A percentile compares a stretch with the other conserved stretches of the same genome.
Evolutionary conservation across 2,113 vertebrate species (phyloP).

Genomic region (Triplophysa siluroides): DNA sequence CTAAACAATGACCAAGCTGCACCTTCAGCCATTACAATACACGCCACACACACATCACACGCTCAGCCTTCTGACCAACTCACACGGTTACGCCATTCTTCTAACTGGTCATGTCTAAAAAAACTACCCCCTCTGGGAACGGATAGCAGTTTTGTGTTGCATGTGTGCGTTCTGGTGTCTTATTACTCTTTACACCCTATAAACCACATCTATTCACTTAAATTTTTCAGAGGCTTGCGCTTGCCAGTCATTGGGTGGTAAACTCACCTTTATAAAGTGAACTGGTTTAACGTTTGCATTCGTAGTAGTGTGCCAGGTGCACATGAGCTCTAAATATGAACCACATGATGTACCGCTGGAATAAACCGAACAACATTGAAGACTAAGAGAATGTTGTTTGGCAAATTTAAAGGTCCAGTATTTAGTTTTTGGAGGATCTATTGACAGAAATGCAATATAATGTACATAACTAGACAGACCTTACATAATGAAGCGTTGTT

Average conservation of each 20-base stretch:
- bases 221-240: neutral
- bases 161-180: constrained; percentile 5
- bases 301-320: neutral
- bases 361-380: neutral
- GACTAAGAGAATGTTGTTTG: neutral
- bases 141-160: constrained; percentile 18
- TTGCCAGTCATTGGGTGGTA: neutral
- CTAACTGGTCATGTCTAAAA: constrained; percentile 10
- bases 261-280: neutral
- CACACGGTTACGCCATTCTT: neutral
- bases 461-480: no score
- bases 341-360: neutral
- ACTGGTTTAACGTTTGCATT: neutral
- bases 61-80: constrained; percentile 6
- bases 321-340: neutral
- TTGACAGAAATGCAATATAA: no score
- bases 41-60: neutral
- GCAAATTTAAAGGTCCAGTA: neutral
- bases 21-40: neutral
- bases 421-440: no score
- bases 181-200: constrained; percentile 22
- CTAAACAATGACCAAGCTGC: constrained; percentile 17
- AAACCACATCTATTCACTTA: neutral
- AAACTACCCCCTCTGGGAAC: constrained; percentile 10
- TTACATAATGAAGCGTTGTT: no score